A percentile compares a stretch with the other conserved stretches of the same genome.
phyloP scores from a whole-genome alignment of 2,888 invertebrate species.

The Girardia tigrina region DNA sequence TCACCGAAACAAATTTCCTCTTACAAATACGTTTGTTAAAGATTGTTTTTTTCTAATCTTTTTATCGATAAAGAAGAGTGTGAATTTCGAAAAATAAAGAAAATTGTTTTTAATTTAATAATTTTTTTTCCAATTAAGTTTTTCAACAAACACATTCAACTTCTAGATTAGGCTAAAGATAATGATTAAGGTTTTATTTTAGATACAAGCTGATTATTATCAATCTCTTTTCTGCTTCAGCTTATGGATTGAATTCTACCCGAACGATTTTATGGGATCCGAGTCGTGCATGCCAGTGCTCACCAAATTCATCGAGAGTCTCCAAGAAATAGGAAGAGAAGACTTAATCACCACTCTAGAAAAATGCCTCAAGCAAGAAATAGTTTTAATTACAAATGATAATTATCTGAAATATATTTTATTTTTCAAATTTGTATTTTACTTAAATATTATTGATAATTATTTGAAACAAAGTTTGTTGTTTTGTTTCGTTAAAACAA shows the following conservation, averaged over 20 bases:
- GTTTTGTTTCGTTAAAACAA: no score
- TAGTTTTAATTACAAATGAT: background rate
- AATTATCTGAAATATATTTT: background rate
- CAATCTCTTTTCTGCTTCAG: background rate
- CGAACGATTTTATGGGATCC: background rate
- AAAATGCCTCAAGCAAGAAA: background rate
- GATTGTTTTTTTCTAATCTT: no score
- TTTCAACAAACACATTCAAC: no score
- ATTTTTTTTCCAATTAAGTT: no score
- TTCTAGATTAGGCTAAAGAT: no score
- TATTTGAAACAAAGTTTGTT: no score
- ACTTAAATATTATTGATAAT: no score
- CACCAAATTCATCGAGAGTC: background rate
- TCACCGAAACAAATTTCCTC: no score
- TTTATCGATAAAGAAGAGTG: no score
- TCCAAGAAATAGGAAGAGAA: conserved; percentile 4
- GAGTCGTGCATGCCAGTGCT: background rate
- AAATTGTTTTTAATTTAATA: no score
- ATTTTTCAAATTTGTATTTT: background rate
- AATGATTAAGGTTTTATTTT: background rate
- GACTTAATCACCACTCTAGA: background rate
- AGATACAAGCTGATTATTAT: background rate
- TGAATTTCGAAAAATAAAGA: no score
- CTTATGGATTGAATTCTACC: conserved; percentile 20
- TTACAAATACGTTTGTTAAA: no score